These are phyloP conservation scores for Hydractinia echinata DNA, from an alignment of 30 jellyfish, hydroid and myxozoan genomes.

Conservation along the genomic window DNA sequence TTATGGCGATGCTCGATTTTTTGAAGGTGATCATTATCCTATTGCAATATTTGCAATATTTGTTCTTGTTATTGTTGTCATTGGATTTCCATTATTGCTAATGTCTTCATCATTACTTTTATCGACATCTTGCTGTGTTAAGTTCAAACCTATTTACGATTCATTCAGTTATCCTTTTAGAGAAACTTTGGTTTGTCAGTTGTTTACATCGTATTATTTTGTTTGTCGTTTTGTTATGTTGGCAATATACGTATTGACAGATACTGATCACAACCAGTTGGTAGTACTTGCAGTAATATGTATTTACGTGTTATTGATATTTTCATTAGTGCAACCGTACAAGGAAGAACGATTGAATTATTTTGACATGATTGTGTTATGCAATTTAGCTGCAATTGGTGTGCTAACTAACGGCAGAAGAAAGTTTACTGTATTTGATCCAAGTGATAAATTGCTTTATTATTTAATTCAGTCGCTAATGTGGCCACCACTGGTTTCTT, in stretches of 20 bases:
- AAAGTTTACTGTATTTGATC: background rate
- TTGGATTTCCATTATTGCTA: constrained; percentile 47
- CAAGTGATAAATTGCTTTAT: background rate
- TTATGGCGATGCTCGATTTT: constrained; percentile 39
- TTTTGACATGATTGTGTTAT: background rate
- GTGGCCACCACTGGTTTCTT: background rate
- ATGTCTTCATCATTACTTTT: constrained; percentile 43
- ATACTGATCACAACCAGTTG: constrained; percentile 42
- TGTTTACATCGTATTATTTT: constrained; percentile 58
- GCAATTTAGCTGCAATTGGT: background rate
- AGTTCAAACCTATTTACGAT: constrained; percentile 46
- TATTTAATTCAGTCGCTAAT: background rate
- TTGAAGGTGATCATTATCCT: constrained; percentile 39
- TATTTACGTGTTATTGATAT: constrained; percentile 30
- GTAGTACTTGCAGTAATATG: constrained; percentile 46
- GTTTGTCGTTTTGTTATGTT: constrained; percentile 45
- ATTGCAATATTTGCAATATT: constrained; percentile 46
- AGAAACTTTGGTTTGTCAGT: background rate
- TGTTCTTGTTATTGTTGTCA: constrained; percentile 40
- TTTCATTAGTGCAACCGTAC: constrained; percentile 55
- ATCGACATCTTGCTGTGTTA: constrained; percentile 22
- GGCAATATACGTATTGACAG: constrained; percentile 24
- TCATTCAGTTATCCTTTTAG: constrained; percentile 42
- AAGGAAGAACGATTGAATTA: constrained; percentile 4
- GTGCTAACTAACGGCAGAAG: background rate